Evolutionary conservation across 2,888 invertebrate genomes (phyloP).

Genomic region (Drosophila barbarae): DNA sequence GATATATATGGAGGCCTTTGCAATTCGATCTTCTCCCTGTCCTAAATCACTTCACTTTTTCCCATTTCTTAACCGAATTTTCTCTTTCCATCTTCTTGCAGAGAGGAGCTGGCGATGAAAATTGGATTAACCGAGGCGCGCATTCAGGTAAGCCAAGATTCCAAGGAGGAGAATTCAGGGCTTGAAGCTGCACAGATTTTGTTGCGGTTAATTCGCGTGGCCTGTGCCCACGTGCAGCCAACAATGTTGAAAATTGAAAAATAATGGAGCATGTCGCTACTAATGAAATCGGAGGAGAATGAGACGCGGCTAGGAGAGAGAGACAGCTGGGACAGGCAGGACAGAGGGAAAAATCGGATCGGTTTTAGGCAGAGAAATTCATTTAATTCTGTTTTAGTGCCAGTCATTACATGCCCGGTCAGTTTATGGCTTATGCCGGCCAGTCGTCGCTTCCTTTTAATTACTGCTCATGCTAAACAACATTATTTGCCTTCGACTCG

Average conservation of each 20-base stretch:
- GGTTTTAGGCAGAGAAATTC: slow-evolving; percentile 14
- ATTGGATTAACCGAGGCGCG: slow-evolving; percentile 96
- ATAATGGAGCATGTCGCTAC: slow-evolving; percentile 75
- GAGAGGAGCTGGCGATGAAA: slow-evolving; percentile 96
- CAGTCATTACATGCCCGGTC: slow-evolving; percentile 51
- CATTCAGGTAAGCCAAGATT: slow-evolving; percentile 87
- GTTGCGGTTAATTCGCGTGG: slow-evolving; percentile 63
- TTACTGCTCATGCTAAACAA: slow-evolving; percentile 69
- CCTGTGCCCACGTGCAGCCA: slow-evolving; percentile 49
- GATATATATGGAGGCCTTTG: no score
- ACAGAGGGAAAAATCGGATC: background rate
- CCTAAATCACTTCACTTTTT: slow-evolving; percentile 11
- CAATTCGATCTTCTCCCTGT: background rate
- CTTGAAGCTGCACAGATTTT: slow-evolving; percentile 42
- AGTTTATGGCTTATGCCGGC: slow-evolving; percentile 21
- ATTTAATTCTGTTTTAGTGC: slow-evolving; percentile 45
- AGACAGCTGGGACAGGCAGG: background rate
- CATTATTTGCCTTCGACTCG: slow-evolving; percentile 68
- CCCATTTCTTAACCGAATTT: slow-evolving; percentile 12
- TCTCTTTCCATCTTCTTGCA: slow-evolving; percentile 80
- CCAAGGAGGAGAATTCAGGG: slow-evolving; percentile 7
- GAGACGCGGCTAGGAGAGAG: slow-evolving; percentile 22
- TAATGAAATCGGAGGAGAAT: slow-evolving; percentile 60
- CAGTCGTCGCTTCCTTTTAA: slow-evolving; percentile 56
- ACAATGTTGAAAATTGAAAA: slow-evolving; percentile 72